These are phyloP conservation scores for Styela clava DNA, from an alignment of 23 tunicate species.

Conservation along the genomic window DNA sequence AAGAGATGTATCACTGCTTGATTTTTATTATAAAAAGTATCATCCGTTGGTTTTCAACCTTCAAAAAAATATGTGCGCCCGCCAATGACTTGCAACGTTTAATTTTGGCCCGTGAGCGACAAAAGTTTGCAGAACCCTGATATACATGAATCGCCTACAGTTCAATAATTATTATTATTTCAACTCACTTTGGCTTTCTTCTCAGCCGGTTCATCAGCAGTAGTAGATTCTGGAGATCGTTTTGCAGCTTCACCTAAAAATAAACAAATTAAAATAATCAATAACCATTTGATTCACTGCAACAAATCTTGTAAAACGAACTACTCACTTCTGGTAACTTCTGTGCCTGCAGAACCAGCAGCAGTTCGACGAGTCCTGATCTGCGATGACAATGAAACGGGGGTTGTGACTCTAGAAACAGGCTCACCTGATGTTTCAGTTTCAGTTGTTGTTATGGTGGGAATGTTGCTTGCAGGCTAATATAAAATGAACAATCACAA, in stretches of 20 bases:
- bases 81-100: too few relatives aligned
- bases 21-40: too few relatives aligned
- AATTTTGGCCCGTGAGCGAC: too few relatives aligned
- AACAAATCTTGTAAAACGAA: background rate
- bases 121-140: too few relatives aligned
- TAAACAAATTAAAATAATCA: background rate
- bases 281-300: background rate
- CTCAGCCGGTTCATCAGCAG: conserved; percentile 61
- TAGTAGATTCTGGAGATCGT: conserved; percentile 23
- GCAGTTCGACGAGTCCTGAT: conserved; percentile 60
- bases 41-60: too few relatives aligned
- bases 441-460: background rate
- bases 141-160: too few relatives aligned
- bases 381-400: conserved; percentile 22
- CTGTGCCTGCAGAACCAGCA: conserved; percentile 41
- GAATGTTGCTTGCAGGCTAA: background rate
- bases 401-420: background rate
- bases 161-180: too few relatives aligned
- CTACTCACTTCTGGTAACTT: conserved; percentile 3
- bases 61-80: too few relatives aligned
- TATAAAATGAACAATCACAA: background rate
- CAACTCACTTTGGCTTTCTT: conserved; percentile 60
- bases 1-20: too few relatives aligned
- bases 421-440: background rate
- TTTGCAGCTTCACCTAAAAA: conserved; percentile 22